phyloP scores from a whole-genome alignment of 2,797 vertebrate species.

The Miichthys miiuy region DNA sequence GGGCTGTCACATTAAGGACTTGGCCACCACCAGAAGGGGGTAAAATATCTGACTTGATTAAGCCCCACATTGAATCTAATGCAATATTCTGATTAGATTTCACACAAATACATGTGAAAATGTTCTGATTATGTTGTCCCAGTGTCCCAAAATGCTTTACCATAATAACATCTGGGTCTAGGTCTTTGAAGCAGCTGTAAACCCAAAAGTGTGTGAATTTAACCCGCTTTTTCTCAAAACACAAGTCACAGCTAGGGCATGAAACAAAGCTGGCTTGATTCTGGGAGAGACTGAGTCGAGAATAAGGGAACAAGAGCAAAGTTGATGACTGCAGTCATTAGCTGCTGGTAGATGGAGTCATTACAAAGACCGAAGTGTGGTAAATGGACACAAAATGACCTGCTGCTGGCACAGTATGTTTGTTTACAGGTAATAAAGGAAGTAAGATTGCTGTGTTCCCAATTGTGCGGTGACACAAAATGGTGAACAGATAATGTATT shows the following conservation, averaged over 20 bases:
- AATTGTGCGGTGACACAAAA: constrained; percentile 2
- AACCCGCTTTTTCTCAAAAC: constrained; percentile 36
- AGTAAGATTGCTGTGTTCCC: neutral
- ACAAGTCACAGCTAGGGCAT: constrained; percentile 53
- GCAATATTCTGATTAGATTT: constrained; percentile 4
- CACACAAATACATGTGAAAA: neutral
- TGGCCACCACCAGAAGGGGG: neutral
- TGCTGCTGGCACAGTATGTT: constrained; percentile 8
- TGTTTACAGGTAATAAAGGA: constrained; percentile 39
- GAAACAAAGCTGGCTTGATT: constrained; percentile 23
- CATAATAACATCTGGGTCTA: neutral
- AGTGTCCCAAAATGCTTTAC: neutral
- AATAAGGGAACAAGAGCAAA: neutral
- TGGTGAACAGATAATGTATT: constrained; percentile 1
- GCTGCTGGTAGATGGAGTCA: neutral
- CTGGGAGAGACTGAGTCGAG: constrained; percentile 3
- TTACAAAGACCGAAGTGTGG: neutral
- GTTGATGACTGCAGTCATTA: constrained; percentile 35
- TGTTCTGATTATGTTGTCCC: neutral
- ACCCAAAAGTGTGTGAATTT: constrained; percentile 35
- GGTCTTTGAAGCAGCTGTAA: constrained; percentile 19
- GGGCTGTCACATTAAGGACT: constrained; percentile 34
- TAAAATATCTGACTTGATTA: constrained; percentile 35
- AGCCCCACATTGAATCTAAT: constrained; percentile 1
- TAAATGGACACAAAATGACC: constrained; percentile 9